Percentiles rank a stretch among this genome's conserved stretches.
phyloP scores from a whole-genome alignment of 2,888 invertebrate genomes.

The Rugalucina vietnamica region DNA sequence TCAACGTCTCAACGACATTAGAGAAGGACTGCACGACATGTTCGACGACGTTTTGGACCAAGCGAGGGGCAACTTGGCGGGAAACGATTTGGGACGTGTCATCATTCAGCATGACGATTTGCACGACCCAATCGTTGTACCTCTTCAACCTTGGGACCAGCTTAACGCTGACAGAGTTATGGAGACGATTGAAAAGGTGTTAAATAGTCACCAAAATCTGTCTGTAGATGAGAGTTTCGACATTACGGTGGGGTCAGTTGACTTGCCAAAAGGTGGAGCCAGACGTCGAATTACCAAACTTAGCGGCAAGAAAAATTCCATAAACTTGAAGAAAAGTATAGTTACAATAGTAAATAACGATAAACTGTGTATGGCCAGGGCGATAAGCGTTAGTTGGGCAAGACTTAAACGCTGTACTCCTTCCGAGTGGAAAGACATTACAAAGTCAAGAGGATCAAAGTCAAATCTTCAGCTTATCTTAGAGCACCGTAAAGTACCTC shows the following conservation, averaged over 20 bases:
- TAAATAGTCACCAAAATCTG: slow-evolving; percentile 49
- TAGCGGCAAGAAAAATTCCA: slow-evolving; percentile 19
- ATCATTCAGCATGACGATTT: slow-evolving; percentile 34
- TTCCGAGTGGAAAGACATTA: slow-evolving; percentile 40
- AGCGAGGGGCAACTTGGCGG: slow-evolving; percentile 19
- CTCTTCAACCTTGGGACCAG: slow-evolving; percentile 39
- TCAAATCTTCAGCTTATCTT: slow-evolving; percentile 37
- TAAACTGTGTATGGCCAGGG: slow-evolving; percentile 31
- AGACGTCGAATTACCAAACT: slow-evolving; percentile 23
- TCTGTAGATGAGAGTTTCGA: slow-evolving; percentile 30
- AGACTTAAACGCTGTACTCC: slow-evolving; percentile 31
- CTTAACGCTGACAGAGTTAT: slow-evolving; percentile 34
- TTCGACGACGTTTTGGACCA: slow-evolving; percentile 27
- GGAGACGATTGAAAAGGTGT: slow-evolving; percentile 43
- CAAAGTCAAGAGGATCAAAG: slow-evolving; percentile 23
- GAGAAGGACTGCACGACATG: not conserved
- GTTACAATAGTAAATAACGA: slow-evolving; percentile 36
- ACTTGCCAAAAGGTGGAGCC: slow-evolving; percentile 31
- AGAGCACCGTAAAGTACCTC: slow-evolving; percentile 34
- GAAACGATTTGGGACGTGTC: slow-evolving; percentile 27
- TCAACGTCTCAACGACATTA: too few species aligned
- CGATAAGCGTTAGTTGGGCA: slow-evolving; percentile 25
- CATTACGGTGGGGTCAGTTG: slow-evolving; percentile 32
- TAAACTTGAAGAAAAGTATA: slow-evolving; percentile 26
- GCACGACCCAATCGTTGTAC: slow-evolving; percentile 53